These are phyloP conservation scores for Dryoscopus gambensis DNA, from an alignment of 2,113 vertebrate species.

Conservation along the genomic window DNA sequence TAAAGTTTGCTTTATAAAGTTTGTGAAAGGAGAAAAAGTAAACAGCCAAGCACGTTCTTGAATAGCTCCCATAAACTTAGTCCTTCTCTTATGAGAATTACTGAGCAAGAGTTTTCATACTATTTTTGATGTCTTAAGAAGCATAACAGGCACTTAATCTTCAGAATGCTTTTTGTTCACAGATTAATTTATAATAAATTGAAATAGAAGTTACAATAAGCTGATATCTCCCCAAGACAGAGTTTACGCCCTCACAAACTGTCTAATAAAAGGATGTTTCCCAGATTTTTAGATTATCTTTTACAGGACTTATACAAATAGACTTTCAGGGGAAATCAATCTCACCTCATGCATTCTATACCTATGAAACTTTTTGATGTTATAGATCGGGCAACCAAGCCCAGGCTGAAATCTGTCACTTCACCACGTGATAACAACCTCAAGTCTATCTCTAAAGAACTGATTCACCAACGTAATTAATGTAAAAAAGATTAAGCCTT, in stretches of 20 bases:
- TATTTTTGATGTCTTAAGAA: not conserved
- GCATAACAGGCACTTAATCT: not conserved
- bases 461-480: not conserved
- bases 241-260: not conserved
- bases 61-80: not conserved
- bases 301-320: not conserved
- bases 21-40: not conserved
- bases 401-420: not conserved
- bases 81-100: not conserved
- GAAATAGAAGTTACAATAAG: not conserved
- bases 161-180: not conserved
- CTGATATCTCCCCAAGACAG: not conserved
- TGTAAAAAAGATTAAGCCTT: not conserved
- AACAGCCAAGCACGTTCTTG: not conserved
- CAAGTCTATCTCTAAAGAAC: not conserved
- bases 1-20: not conserved
- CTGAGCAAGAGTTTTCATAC: not conserved
- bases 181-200: not conserved
- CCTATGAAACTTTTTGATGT: not conserved
- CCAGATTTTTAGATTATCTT: not conserved
- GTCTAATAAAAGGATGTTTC: not conserved
- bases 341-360: not conserved
- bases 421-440: not conserved
- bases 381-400: not conserved
- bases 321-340: not conserved